These are phyloP conservation scores for Grapholita molesta DNA, from an alignment of 1,140 invertebrate genomes.

Conservation along the genomic window DNA sequence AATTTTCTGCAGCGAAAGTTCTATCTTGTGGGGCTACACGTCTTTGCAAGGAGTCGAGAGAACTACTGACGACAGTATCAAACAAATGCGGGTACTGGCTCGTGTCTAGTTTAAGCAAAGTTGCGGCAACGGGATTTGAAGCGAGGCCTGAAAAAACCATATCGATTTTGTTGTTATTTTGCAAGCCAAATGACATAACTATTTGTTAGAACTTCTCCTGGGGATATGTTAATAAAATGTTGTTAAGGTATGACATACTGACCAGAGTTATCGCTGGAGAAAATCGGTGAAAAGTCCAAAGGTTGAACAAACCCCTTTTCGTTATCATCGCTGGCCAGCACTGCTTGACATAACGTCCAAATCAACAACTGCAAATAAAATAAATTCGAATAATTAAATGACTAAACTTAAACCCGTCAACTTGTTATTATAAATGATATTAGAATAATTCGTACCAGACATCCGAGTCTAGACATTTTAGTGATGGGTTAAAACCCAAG, in stretches of 20 bases:
- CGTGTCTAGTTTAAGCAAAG: conserved; percentile 68
- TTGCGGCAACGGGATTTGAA: conserved; percentile 60
- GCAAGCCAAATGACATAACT: background rate
- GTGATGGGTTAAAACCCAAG: conserved; percentile 65
- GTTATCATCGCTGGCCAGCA: conserved; percentile 44
- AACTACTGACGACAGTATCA: conserved; percentile 69
- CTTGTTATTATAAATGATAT: conserved; percentile 18
- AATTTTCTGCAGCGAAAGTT: conserved; percentile 62
- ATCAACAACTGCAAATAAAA: conserved; percentile 60
- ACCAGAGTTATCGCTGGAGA: conserved; percentile 48
- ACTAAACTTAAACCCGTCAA: background rate
- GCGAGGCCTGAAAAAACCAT: conserved; percentile 69
- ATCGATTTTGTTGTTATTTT: conserved; percentile 13
- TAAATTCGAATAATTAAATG: conserved; percentile 22
- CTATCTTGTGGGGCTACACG: conserved; percentile 58
- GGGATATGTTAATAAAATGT: conserved; percentile 27
- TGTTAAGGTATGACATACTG: conserved; percentile 26
- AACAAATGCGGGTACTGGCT: conserved; percentile 69
- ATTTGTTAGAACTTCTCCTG: conserved; percentile 12
- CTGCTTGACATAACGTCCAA: conserved; percentile 57
- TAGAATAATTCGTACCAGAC: conserved; percentile 52
- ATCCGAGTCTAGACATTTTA: conserved; percentile 59
- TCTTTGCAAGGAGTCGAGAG: conserved; percentile 66
- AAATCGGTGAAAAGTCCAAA: conserved; percentile 63
- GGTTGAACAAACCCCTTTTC: conserved; percentile 62